These are phyloP conservation scores for Drymodes brunneopygia DNA, from an alignment of 2,113 vertebrate species.

Conservation along the genomic window DNA sequence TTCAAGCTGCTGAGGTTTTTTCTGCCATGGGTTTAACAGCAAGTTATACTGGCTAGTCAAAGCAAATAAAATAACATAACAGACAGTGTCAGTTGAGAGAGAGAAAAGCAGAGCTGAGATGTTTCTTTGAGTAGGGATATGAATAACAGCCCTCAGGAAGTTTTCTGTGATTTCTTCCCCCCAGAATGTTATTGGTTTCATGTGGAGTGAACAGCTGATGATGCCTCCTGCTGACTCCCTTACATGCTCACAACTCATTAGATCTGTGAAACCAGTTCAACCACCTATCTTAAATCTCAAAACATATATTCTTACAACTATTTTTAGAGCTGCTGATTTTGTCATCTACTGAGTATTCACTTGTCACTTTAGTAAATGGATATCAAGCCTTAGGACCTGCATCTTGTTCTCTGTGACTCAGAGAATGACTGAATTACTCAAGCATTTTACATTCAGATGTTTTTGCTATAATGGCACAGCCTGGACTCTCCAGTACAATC, in stretches of 20 bases:
- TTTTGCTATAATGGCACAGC: background rate
- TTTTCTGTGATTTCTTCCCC: background rate
- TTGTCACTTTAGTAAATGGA: background rate
- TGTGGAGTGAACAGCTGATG: background rate
- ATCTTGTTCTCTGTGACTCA: background rate
- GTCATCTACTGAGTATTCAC: background rate
- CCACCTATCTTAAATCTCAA: constrained; percentile 19
- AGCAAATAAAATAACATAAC: background rate
- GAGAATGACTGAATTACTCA: background rate
- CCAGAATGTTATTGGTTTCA: background rate
- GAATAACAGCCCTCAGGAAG: background rate
- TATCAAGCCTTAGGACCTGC: background rate
- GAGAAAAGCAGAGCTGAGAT: background rate
- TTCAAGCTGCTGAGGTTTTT: background rate
- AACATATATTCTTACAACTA: constrained; percentile 16
- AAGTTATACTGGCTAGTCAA: background rate
- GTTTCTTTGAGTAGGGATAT: background rate
- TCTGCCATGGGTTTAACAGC: background rate
- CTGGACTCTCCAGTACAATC: background rate
- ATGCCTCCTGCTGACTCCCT: background rate
- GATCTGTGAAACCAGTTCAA: constrained; percentile 24
- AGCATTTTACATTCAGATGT: background rate
- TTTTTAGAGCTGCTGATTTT: background rate
- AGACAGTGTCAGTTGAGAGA: background rate
- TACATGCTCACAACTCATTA: background rate